phyloP scores from a whole-genome alignment of 2,888 invertebrate genomes.

The Cephus nigrinus region DNA sequence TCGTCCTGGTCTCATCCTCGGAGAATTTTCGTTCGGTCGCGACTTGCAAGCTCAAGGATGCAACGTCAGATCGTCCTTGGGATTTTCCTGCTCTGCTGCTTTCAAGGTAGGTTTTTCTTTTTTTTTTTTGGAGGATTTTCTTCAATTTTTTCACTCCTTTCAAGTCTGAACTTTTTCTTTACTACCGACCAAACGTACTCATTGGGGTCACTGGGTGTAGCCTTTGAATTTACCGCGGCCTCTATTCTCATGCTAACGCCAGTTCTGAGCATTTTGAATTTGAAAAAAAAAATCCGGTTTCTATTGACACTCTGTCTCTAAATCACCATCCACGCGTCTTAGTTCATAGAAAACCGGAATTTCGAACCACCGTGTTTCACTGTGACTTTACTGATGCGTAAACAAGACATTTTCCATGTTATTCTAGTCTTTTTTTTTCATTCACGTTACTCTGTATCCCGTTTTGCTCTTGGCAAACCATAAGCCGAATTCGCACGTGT shows the following conservation, averaged over 20 bases:
- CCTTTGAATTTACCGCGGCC: neutral
- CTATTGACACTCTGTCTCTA: neutral
- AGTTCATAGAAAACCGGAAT: neutral
- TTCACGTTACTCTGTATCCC: neutral
- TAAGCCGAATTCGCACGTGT: neutral
- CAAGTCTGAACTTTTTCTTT: neutral
- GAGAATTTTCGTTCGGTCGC: conserved; percentile 25
- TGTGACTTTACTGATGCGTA: neutral
- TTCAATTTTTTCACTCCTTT: neutral
- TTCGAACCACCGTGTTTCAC: neutral
- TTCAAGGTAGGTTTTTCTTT: conserved; percentile 49
- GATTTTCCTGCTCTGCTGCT: conserved; percentile 55
- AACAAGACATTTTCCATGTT: neutral
- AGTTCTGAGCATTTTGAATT: neutral
- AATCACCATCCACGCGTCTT: neutral
- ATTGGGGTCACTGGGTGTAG: neutral
- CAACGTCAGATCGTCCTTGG: conserved; percentile 51
- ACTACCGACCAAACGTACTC: neutral
- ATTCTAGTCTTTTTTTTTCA: neutral
- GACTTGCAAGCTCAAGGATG: conserved; percentile 45
- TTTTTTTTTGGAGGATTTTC: neutral
- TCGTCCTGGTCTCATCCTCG: conserved; percentile 7
- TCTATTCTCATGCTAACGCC: neutral
- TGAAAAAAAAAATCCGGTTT: conserved; percentile 1
- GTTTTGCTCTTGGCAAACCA: neutral